These are phyloP conservation scores for Ganaspis sp. DNA, from an alignment of 1,140 invertebrate genomes.

Conservation along the genomic window DNA sequence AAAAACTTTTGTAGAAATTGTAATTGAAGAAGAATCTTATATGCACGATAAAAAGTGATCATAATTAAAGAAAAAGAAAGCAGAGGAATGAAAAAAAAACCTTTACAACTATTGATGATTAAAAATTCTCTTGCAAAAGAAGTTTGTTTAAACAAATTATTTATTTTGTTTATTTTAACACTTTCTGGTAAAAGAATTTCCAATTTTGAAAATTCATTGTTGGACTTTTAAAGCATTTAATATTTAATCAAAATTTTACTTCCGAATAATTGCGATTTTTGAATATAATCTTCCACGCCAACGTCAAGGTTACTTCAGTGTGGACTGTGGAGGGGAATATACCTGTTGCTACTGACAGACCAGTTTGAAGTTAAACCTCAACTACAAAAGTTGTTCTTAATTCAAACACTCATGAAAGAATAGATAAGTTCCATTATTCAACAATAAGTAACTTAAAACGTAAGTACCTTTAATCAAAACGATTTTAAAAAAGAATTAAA, in stretches of 20 bases:
- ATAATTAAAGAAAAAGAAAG: too few relatives aligned
- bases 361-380: constrained; percentile 38
- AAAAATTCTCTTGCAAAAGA: too few relatives aligned
- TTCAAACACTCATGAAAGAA: background rate
- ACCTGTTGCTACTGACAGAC: constrained; percentile 31
- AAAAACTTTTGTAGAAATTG: too few relatives aligned
- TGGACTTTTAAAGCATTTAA: too few relatives aligned
- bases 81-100: too few relatives aligned
- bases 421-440: constrained; percentile 14
- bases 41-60: too few relatives aligned
- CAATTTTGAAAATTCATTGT: background rate
- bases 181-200: background rate
- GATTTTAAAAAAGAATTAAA: background rate
- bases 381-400: constrained; percentile 30
- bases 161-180: background rate
- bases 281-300: background rate
- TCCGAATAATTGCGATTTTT: background rate
- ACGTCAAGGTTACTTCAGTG: constrained; percentile 40
- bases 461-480: background rate
- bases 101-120: too few relatives aligned
- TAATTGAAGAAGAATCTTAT: too few relatives aligned
- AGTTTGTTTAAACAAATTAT: too few relatives aligned
- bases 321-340: constrained; percentile 28
- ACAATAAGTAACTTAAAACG: constrained; percentile 46
- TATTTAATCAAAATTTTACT: background rate